Evolutionary conservation across 1,140 invertebrate species (phyloP), one percentile per base, ranked within the genome.

Genomic region (Bombus vancouverensis): DNA sequence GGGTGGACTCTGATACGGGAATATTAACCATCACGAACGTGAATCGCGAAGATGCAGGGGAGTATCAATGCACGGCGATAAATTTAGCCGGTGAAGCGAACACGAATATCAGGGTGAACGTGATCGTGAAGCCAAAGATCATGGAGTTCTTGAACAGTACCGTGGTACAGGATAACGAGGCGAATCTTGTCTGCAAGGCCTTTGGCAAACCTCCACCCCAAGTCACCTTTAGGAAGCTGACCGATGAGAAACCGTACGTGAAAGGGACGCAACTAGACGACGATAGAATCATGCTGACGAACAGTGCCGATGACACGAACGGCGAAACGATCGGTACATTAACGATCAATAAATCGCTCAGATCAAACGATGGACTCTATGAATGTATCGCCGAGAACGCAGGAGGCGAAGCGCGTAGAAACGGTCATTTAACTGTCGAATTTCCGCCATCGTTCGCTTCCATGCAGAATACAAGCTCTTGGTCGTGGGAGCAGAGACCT

Each of bases 341-440:
- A 47, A 96, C 95, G 15, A 97, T 98, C 18, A 80, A 71, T 5
- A 66, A 91, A 4, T 44, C 86, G 2, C 74, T 89, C 77, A 96
- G 97, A 65, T 95, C 95, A 1, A 97, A 99, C 93, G 98, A 99
- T 94, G 98, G 98, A 1, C 93, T 99, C 2, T 99, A 99, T 93
- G 98, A 97, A 91, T 99, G 98, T 92, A 96, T 98, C 62, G 98
- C 98, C 1, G 95, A 96, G 81, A 99, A 99, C 90, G 96, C 96
- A 89, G 97, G 97, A n/a, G 97, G 97, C 25, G 96, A 95, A 57
- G 96, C 96, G 1, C 96, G 96, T 84, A 97, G 96, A 89, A 98
- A 97, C 90, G 98, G 98, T 1, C 98, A 99, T 92, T 94, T 99
- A 42, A 97, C 97, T 1, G 97, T 98, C 4, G 97, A 98, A 91